Base-by-base conservation (phyloP, 2,888 invertebrate species). In the Stomorhina lunata region DNA sequence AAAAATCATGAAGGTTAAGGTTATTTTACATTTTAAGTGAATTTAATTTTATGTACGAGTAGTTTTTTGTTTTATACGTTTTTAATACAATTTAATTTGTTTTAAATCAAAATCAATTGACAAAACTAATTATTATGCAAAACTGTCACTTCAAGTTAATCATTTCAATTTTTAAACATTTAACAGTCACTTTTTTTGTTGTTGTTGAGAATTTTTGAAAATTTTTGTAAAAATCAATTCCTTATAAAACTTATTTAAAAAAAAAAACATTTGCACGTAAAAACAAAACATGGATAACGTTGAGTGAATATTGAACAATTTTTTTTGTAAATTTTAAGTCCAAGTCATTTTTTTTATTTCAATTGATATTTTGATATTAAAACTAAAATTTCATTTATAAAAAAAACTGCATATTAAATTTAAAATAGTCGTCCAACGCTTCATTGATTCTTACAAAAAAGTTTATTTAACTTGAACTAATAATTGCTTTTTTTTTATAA, bases 1-100 rank as follows among this genome's bases (percentile, higher is more conserved):
- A 69, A 50, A 45, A 55, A 20, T 17, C 65, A 22, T 82, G 82
- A 82, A 82, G 82, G 82, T 75, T 82, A 75, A 75, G 79, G 82
- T 82, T 82, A 45, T 65, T 27, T 50, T 22, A 17, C 25, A 50
- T 72, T 66, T 57, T 72, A n/a, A 12, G 45, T 55, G 55, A 32
- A n/a, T 71, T 50, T 34, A 68, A 29, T 12, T 53, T 10, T 45
- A 29, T 20, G 40, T 48, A 63, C 25, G 29, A 27, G n/a, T n/a
- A 37, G 27, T 15, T 29, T 10, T 4, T 43, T 37, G 37, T 27
- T 10, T 27, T 45, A 48, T 32, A 2, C 37, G 2, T 50, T 15
- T 69, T 61, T 50, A 63, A 72, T 29, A 55, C 17, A 77, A n/a
- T n/a, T n/a, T n/a, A n/a, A n/a, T n/a, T n/a, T n/a, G n/a, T 22